These are phyloP conservation scores for Pachypanchax playfairii DNA, from an alignment of 2,113 vertebrate genomes.

Conservation along the genomic window DNA sequence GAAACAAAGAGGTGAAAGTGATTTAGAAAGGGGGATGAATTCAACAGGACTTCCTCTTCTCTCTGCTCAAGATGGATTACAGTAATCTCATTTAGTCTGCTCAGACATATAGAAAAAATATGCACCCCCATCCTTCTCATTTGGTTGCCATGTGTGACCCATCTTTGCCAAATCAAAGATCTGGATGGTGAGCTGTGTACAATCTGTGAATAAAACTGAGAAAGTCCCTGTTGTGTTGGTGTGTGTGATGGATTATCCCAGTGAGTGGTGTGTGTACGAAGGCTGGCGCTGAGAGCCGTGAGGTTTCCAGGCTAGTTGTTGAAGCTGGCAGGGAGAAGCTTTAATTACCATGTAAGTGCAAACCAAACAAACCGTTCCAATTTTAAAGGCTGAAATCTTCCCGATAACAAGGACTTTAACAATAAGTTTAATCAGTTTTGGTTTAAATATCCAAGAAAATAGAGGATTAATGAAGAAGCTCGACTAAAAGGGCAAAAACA, in stretches of 20 bases:
- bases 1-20: constrained; percentile 22
- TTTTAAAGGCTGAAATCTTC: neutral
- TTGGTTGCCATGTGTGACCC: constrained; percentile 27
- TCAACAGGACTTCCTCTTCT: constrained; percentile 44
- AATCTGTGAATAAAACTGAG: constrained; percentile 54
- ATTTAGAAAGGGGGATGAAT: constrained; percentile 15
- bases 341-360: constrained; percentile 43
- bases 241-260: constrained; percentile 8
- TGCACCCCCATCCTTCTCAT: neutral
- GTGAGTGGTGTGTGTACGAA: too few species aligned
- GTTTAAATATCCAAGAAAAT: too few species aligned
- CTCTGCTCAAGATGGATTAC: constrained; percentile 57
- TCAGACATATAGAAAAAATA: constrained; percentile 26
- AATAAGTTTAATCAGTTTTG: too few species aligned
- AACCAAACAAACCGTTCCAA: constrained; percentile 50
- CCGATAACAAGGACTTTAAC: neutral
- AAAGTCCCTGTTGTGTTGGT: constrained; percentile 13
- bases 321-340: constrained; percentile 25
- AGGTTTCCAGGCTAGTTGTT: too few species aligned
- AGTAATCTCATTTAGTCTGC: constrained; percentile 53
- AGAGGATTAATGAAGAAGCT: too few species aligned
- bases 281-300: too few species aligned
- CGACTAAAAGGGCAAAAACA: neutral
- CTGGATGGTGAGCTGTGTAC: constrained; percentile 4
- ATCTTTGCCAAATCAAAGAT: constrained; percentile 20